Conservation (phyloP, 2,797 vertebrate genomes). For the Gadopsis marmoratus region DNA sequence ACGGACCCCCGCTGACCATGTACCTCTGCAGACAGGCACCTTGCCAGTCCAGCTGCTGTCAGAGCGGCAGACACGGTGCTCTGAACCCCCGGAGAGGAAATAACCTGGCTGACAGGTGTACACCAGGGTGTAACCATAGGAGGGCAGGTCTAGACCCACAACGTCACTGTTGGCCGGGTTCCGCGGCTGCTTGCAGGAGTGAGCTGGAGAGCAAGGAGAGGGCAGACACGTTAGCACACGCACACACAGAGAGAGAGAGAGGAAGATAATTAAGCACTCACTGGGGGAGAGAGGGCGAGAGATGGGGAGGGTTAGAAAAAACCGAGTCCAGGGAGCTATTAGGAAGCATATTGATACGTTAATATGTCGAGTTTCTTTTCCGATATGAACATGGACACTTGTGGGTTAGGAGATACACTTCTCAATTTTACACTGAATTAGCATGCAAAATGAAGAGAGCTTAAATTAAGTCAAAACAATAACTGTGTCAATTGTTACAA, state of each 20-base stretch:
- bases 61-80: conserved; percentile 95
- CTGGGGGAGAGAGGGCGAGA: background rate
- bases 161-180: conserved; percentile 92
- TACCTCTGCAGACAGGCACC: conserved; percentile 96
- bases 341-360: conserved; percentile 35
- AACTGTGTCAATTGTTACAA: background rate
- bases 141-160: conserved; percentile 94
- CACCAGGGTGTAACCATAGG: conserved; percentile 94
- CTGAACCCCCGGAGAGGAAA: conserved; percentile 95
- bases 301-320: conserved; percentile 17
- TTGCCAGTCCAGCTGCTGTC: conserved; percentile 98
- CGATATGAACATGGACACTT: conserved; percentile 23
- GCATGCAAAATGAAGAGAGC: background rate
- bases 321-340: conserved; percentile 37
- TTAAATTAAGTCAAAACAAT: conserved; percentile 13
- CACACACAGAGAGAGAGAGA: conserved; percentile 8
- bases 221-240: conserved; percentile 37
- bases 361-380: conserved; percentile 30
- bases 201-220: conserved; percentile 85
- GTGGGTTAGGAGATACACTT: background rate
- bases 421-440: conserved; percentile 25
- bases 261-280: conserved; percentile 55
- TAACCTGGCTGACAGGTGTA: conserved; percentile 96
- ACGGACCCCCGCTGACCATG: conserved; percentile 43
- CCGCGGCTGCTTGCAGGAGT: conserved; percentile 96